A percentile compares a stretch with the other conserved stretches of the same genome.
These are phyloP conservation scores for Heteromyza rotundicornis DNA, from an alignment of 2,888 invertebrate genomes.

Conservation along the genomic window DNA sequence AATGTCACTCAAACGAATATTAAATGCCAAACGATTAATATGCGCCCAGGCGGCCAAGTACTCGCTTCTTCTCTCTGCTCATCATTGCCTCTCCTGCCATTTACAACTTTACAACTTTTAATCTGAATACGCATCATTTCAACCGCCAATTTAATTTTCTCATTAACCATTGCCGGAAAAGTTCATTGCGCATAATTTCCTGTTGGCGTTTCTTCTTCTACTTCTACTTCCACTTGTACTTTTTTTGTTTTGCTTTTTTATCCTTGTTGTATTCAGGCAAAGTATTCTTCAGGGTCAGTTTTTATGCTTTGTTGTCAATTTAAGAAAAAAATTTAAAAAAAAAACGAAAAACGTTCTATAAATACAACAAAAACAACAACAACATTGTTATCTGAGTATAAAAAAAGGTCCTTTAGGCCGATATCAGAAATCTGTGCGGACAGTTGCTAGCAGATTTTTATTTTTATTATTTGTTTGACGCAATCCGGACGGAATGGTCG, in stretches of 20 bases:
- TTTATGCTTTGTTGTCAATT: background rate
- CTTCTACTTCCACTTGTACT: too few relatives aligned
- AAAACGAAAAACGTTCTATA: background rate
- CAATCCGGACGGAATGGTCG: too few relatives aligned
- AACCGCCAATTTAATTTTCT: slow-evolving; percentile 12
- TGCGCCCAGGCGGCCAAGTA: too few relatives aligned
- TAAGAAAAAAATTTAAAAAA: background rate
- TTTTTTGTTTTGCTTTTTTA: too few relatives aligned
- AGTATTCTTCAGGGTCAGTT: slow-evolving; percentile 1
- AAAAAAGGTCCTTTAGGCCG: background rate
- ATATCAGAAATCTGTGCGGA: slow-evolving; percentile 1
- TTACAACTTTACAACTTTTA: background rate
- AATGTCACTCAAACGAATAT: too few relatives aligned
- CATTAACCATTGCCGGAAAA: slow-evolving; percentile 10
- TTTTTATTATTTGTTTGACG: background rate
- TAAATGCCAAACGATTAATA: too few relatives aligned
- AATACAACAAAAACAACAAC: too few relatives aligned
- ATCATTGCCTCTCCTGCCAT: background rate
- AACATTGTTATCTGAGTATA: background rate
- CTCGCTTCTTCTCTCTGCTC: background rate
- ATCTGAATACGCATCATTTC: slow-evolving; percentile 11
- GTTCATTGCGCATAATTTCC: slow-evolving; percentile 6
- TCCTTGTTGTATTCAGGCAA: background rate
- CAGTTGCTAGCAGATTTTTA: background rate
- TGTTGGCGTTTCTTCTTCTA: background rate